Percentiles rank a stretch among this genome's conserved stretches.
Conservation (phyloP, 2,113 vertebrate genomes). For the Ranitomeya variabilis region DNA sequence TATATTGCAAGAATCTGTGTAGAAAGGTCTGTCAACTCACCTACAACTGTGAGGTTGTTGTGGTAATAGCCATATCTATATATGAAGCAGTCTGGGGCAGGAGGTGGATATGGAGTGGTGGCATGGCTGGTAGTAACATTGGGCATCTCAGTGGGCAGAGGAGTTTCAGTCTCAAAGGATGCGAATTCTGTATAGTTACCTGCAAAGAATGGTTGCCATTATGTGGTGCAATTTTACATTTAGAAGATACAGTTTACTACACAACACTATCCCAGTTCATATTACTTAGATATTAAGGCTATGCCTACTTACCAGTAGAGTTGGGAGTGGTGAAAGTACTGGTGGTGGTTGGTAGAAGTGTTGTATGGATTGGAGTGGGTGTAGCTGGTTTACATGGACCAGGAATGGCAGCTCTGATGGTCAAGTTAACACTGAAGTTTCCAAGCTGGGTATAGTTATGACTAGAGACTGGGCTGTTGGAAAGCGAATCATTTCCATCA, state of each 20-base stretch:
- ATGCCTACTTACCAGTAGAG: slow-evolving; percentile 34
- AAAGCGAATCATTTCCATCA: slow-evolving; percentile 84
- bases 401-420: slow-evolving; percentile 82
- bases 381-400: slow-evolving; percentile 75
- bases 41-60: slow-evolving; percentile 76
- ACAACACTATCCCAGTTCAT: neutral
- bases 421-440: slow-evolving; percentile 80
- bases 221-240: too few relatives aligned
- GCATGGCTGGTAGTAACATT: slow-evolving; percentile 33
- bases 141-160: neutral
- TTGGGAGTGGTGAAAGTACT: slow-evolving; percentile 6
- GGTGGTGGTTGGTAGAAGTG: slow-evolving; percentile 57
- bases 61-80: slow-evolving; percentile 80
- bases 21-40: slow-evolving; percentile 67
- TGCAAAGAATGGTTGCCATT: slow-evolving; percentile 29
- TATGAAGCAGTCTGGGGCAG: slow-evolving; percentile 74
- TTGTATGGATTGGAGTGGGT: slow-evolving; percentile 63
- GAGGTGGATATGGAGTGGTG: neutral
- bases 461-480: slow-evolving; percentile 72
- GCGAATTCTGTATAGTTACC: neutral
- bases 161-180: slow-evolving; percentile 35
- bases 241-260: too few relatives aligned
- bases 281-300: too few relatives aligned
- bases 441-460: slow-evolving; percentile 82
- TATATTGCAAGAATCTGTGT: neutral